Base-by-base conservation (phyloP, 2,888 invertebrate genomes). In the Thyatira batis region DNA sequence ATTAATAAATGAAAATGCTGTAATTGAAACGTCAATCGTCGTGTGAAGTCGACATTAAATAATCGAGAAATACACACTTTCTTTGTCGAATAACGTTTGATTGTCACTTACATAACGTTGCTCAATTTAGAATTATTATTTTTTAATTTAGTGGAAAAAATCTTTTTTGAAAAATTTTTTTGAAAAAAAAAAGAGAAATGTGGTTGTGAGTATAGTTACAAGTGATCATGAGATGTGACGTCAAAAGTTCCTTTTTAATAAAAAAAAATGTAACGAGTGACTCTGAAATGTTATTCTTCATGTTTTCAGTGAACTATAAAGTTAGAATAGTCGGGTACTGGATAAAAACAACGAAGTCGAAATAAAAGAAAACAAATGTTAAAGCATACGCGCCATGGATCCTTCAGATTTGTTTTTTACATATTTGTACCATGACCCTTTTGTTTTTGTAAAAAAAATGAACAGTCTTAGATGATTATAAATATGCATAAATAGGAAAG, bases 161-260 rank as follows among this genome's bases (percentile, higher is more conserved):
- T 62, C 55, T 65, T 65, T 65, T 70, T 78, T 74, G 72, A 63
- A 67, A 55, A 52, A 51, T 66, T 79, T 74, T 61, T 74, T 77
- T 80, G 65, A 54, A 69, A 49, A 62, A 66, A 74, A 66, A 77
- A 73, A 68, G 69, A 66, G 71, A 80, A 84, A 76, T 66, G 87
- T 81, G 89, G 91, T 91, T 91, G 91, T 91, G 91, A 73, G 70
- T 85, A 80, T 85, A 86, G 80, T 71, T 67, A 73, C 73, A 75
- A 60, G 57, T 53, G 74, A 69, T 69, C 66, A 77, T 51, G 69
- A 59, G 65, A 67, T 72, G 71, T 75, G 66, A 63, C 65, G 51
- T 53, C 52, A 50, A 72, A 79, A 84, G 84, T 88, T 87, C 84
- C 85, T 87, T 89, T 77, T 67, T 60, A 70, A 52, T 49, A 67